Evolutionary conservation across 1,140 invertebrate species (phyloP), one percentile per base, ranked within the genome.

Genomic region (Batillaria attramentaria): DNA sequence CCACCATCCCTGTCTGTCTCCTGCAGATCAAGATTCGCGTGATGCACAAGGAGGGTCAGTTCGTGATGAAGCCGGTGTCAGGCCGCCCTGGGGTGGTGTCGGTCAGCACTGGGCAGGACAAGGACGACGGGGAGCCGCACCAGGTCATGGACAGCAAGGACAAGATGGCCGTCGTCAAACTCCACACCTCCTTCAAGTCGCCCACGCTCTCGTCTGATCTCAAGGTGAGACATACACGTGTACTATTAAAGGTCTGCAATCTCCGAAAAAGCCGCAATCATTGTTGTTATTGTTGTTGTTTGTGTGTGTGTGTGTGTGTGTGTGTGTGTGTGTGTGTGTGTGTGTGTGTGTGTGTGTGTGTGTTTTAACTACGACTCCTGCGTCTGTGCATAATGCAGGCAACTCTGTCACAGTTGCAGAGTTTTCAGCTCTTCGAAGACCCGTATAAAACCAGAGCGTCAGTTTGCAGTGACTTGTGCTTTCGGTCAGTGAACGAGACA

Each of bases 131-230:
- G n/a, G 33, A 60, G 20, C n/a, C 69, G 31, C 62, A 69, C 16
- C 41, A 69, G 16, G 31, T 69, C 16, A 41, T 57, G 41, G 76
- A 78, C 76, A 78, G 50, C 50, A 78, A 78, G 57, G 78, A 79
- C 41, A 73, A 65, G 57, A 65, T 79, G 43, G 78, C 78, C 8
- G n/a, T 79, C 33, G 78, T 79, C 3, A 73, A 73, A n/a, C 31
- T 60, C 18, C 57, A 41, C 41, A 79, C 78, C 28, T 65, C 46
- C 54, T 79, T 73, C 46, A 62, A 73, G 70, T 74, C 78, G 2
- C 78, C 78, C n/a, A 79, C 78, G 1, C 37, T 79, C 43, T 79
- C 78, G 3, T 66, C 70, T 3, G 78, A 79, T 42, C 42, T 79
- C 31, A 79, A 79, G 60, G 65, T 79, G 8, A 57, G 5, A 3